Conservation (phyloP, 2,113 vertebrate species). For the Campylorhamphus procurvoides region DNA sequence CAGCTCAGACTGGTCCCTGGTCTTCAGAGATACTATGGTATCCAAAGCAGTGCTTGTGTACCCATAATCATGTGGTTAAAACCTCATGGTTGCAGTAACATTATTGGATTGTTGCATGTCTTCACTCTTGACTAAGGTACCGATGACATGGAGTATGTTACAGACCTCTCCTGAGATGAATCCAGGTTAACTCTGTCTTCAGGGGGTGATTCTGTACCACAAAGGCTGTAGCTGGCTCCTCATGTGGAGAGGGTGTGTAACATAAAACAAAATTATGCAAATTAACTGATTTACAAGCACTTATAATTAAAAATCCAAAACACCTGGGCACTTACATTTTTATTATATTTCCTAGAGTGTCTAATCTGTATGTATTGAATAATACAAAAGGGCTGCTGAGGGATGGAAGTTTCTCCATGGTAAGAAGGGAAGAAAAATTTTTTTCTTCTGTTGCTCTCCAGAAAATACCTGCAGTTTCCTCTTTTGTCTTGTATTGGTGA, state of each 20-base stretch:
- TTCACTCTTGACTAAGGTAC: background rate
- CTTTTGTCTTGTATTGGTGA: background rate
- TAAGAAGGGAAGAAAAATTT: background rate
- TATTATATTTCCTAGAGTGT: background rate
- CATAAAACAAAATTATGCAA: background rate
- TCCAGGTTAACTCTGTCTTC: accelerated
- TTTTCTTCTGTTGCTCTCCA: background rate
- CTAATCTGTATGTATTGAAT: background rate
- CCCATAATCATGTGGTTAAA: background rate
- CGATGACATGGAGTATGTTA: accelerated
- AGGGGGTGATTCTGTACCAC: background rate
- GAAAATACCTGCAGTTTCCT: background rate
- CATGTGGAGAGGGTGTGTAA: background rate
- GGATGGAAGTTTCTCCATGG: background rate
- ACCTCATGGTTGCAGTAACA: background rate
- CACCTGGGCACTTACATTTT: background rate
- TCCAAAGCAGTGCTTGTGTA: background rate
- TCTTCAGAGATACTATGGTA: background rate
- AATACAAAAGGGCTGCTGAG: background rate
- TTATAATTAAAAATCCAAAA: background rate
- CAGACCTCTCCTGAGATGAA: background rate
- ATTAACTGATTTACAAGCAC: background rate
- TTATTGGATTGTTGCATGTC: background rate
- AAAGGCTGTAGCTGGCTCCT: background rate
- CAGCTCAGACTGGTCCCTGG: background rate